These are phyloP conservation scores for Tiphia femorata DNA, from an alignment of 2,888 invertebrate genomes.

Conservation along the genomic window DNA sequence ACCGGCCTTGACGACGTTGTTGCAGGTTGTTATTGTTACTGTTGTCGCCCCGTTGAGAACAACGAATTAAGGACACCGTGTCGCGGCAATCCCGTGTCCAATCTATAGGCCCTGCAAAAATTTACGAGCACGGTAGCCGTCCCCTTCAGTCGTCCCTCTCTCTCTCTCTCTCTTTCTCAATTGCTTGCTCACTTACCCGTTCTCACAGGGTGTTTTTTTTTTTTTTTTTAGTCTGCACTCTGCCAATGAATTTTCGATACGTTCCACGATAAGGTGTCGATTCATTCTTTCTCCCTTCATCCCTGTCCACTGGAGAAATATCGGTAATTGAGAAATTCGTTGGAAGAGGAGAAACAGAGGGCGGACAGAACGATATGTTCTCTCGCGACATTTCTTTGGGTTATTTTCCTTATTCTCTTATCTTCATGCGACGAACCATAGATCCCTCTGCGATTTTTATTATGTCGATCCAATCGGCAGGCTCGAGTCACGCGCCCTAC, in stretches of 20 bases:
- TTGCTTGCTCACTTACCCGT: slow-evolving; percentile 3
- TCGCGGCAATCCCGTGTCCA: slow-evolving; percentile 36
- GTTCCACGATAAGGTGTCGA: no score
- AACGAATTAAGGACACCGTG: background rate
- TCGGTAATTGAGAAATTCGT: no score
- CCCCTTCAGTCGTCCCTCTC: background rate
- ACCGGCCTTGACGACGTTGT: no score
- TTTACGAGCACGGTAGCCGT: slow-evolving; percentile 31
- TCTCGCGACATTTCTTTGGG: no score
- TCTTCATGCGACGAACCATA: slow-evolving; percentile 28
- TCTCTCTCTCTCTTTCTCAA: background rate
- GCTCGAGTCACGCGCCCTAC: background rate
- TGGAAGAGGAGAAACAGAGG: no score
- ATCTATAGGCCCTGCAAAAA: slow-evolving; percentile 39
- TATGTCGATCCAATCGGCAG: slow-evolving; percentile 30
- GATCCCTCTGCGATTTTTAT: slow-evolving; percentile 48
- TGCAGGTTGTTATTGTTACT: no score
- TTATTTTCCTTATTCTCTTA: no score
- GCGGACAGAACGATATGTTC: no score
- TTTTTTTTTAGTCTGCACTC: no score
- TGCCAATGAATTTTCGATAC: no score
- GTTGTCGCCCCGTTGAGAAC: no score
- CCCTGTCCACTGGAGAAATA: no score
- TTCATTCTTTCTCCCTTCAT: slow-evolving; percentile 6
- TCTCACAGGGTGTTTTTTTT: background rate